Evolutionary conservation across 2,797 vertebrate species (phyloP).

Genomic region (Hydrolagus colliei): DNA sequence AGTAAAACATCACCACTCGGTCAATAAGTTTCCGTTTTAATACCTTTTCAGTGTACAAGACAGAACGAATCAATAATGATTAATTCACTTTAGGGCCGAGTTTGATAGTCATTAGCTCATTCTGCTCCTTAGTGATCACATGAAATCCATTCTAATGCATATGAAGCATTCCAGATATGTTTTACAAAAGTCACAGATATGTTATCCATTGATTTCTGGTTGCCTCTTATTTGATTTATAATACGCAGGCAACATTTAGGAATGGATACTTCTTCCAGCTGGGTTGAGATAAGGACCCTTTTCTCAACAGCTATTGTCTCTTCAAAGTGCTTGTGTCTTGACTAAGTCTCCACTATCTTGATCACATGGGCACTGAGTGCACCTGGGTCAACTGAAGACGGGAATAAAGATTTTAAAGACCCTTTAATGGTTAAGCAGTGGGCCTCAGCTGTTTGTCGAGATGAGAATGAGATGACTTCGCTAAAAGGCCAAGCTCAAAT

Average conservation of each 20-base stretch:
- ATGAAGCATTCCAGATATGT: background rate
- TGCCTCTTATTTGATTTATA: background rate
- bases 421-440: constrained; percentile 17
- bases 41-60: background rate
- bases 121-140: too few relatives aligned
- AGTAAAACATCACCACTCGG: background rate
- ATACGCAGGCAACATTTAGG: background rate
- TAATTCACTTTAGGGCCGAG: background rate
- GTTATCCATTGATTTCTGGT: background rate
- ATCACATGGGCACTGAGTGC: background rate
- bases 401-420: constrained; percentile 20
- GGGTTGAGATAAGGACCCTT: background rate
- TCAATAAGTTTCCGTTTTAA: background rate
- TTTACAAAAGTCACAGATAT: background rate
- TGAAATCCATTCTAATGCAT: background rate
- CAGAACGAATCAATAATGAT: background rate
- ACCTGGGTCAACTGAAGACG: constrained; percentile 26
- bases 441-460: constrained; percentile 20
- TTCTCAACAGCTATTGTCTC: background rate
- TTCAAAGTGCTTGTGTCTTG: background rate
- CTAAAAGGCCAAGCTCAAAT: constrained; percentile 19
- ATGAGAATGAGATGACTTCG: constrained; percentile 25
- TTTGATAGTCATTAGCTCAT: too few relatives aligned
- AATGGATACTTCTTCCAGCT: background rate
- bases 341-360: background rate